phyloP scores from a whole-genome alignment of 1,140 invertebrate species.

The Dendroctonus valens region DNA sequence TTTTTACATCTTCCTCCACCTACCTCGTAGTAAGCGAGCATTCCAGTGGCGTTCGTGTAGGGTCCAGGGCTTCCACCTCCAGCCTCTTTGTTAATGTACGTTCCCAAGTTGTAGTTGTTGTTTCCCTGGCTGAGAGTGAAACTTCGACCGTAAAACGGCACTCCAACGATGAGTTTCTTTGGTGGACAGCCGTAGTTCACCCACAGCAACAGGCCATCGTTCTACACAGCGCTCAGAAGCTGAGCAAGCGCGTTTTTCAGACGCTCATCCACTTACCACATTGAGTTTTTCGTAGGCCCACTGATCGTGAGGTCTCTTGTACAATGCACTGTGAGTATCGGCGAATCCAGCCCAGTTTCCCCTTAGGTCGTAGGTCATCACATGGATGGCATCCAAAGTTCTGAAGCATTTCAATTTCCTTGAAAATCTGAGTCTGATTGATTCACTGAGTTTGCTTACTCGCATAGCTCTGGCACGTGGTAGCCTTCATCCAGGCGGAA shows the following conservation, averaged over 20 bases:
- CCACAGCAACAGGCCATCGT: slow-evolving; percentile 83
- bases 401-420: slow-evolving; percentile 47
- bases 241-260: background rate
- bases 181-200: slow-evolving; percentile 80
- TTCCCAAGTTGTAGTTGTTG: slow-evolving; percentile 76
- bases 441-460: slow-evolving; percentile 58
- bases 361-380: slow-evolving; percentile 88
- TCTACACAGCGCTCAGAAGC: slow-evolving; percentile 54
- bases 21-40: slow-evolving; percentile 86
- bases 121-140: slow-evolving; percentile 79
- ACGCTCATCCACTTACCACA: slow-evolving; percentile 62
- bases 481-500: slow-evolving; percentile 84
- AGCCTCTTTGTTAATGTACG: slow-evolving; percentile 84
- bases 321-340: slow-evolving; percentile 81
- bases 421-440: no score
- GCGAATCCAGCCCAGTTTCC: slow-evolving; percentile 91
- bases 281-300: slow-evolving; percentile 86
- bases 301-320: slow-evolving; percentile 79
- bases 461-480: slow-evolving; percentile 82
- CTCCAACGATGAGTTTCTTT: slow-evolving; percentile 83
- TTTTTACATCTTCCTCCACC: no score
- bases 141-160: slow-evolving; percentile 82
- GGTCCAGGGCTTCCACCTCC: slow-evolving; percentile 80
- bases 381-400: slow-evolving; percentile 76
- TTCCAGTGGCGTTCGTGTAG: slow-evolving; percentile 82